Percentiles rank a stretch among this genome's conserved stretches.
Conservation (phyloP, 2,888 invertebrate genomes). For the Tholera decimalis region DNA sequence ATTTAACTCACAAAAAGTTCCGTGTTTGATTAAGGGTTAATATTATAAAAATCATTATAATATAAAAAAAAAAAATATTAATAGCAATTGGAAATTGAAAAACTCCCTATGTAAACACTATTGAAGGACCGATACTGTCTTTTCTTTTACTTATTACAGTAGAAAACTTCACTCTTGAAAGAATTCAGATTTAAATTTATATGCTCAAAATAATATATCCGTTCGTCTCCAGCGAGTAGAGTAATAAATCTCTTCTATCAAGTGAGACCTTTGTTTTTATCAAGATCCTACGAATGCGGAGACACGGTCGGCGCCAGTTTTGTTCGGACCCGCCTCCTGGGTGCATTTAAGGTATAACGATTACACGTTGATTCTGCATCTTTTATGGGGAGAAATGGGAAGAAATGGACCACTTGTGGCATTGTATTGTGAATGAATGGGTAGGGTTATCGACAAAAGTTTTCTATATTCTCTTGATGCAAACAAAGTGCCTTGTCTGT, state of each 20-base stretch:
- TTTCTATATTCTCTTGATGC: constrained; percentile 16
- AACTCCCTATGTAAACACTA: too few relatives aligned
- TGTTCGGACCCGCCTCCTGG: constrained; percentile 69
- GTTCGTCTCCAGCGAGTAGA: constrained; percentile 77
- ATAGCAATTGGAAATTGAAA: too few relatives aligned
- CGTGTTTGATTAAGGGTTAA: too few relatives aligned
- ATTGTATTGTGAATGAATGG: constrained; percentile 48
- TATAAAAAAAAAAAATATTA: too few relatives aligned
- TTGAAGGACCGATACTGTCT: too few relatives aligned
- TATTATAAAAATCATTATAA: too few relatives aligned
- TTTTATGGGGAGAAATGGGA: constrained; percentile 57
- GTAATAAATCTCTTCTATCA: constrained; percentile 86
- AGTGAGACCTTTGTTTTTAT: constrained; percentile 80
- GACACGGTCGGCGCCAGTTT: constrained; percentile 57
- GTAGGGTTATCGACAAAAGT: constrained; percentile 49
- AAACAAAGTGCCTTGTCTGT: constrained; percentile 10
- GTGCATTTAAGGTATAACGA: constrained; percentile 74
- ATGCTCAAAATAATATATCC: constrained; percentile 82
- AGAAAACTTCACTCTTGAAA: constrained; percentile 47
- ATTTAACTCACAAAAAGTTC: too few relatives aligned
- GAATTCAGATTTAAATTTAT: constrained; percentile 67
- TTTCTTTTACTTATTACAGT: too few relatives aligned
- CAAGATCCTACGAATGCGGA: constrained; percentile 73
- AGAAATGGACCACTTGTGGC: constrained; percentile 60
- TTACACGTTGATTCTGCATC: constrained; percentile 58